Percentiles rank a stretch among this genome's conserved stretches.
These are phyloP conservation scores for Lepeophtheirus salmonis DNA, from an alignment of 1,140 invertebrate genomes.

Conservation along the genomic window DNA sequence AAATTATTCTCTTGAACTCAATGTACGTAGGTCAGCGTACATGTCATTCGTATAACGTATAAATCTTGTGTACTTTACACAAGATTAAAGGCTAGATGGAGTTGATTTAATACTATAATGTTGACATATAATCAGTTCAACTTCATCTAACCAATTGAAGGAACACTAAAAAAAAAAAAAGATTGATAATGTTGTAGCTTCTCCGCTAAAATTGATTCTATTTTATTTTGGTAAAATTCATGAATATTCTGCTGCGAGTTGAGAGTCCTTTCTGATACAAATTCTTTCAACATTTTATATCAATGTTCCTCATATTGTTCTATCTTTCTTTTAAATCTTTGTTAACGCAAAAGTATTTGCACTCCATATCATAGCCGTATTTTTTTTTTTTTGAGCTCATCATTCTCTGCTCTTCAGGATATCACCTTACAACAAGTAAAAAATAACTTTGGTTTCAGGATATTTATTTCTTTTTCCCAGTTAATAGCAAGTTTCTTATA, in stretches of 20 bases:
- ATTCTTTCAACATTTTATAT: neutral
- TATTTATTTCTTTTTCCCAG: neutral
- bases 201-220: slow-evolving; percentile 5
- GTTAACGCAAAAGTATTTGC: neutral
- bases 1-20: too few relatives aligned
- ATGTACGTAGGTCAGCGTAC: too few relatives aligned
- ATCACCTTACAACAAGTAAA: neutral
- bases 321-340: neutral
- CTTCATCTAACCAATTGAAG: too few relatives aligned
- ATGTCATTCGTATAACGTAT: too few relatives aligned
- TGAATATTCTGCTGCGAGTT: neutral
- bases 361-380: neutral
- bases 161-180: too few relatives aligned
- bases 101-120: too few relatives aligned
- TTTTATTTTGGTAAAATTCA: slow-evolving; percentile 2
- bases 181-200: neutral
- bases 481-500: too few relatives aligned
- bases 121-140: too few relatives aligned
- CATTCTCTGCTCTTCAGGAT: neutral
- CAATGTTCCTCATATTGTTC: neutral
- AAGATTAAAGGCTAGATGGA: too few relatives aligned
- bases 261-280: neutral
- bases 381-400: neutral
- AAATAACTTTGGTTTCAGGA: neutral
- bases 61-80: too few relatives aligned